phyloP scores from a whole-genome alignment of 92 coral and sea anemone species.

The Scolanthus callimorphus region DNA sequence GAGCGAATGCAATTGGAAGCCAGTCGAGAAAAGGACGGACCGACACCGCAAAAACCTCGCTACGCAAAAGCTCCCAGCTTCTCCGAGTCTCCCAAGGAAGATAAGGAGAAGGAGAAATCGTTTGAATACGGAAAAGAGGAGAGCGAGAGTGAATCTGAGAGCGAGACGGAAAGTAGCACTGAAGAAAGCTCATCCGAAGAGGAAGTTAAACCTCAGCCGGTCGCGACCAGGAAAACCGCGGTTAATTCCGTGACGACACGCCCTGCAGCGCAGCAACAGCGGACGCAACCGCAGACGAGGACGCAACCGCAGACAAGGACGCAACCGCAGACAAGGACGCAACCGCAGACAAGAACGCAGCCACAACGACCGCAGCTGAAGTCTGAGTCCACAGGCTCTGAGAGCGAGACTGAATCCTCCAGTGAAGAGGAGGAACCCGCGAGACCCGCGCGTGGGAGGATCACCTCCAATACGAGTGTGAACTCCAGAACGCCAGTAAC shows the following conservation, averaged over 20 bases:
- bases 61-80: slow-evolving; percentile 60
- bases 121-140: slow-evolving; percentile 65
- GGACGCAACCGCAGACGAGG: too few relatives aligned
- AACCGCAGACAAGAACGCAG: too few relatives aligned
- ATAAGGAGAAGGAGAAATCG: slow-evolving; percentile 72
- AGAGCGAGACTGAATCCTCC: slow-evolving; percentile 32
- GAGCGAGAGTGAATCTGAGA: slow-evolving; percentile 63
- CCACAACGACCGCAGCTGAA: slow-evolving; percentile 42
- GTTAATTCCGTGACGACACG: slow-evolving; percentile 37
- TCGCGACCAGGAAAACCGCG: slow-evolving; percentile 19
- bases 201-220: slow-evolving; percentile 35
- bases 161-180: slow-evolving; percentile 51
- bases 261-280: slow-evolving; percentile 28
- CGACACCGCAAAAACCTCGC: slow-evolving; percentile 41
- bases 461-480: slow-evolving; percentile 21
- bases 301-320: too few relatives aligned
- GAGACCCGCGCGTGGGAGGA: slow-evolving; percentile 17
- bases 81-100: slow-evolving; percentile 73
- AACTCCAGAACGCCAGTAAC: slow-evolving; percentile 34
- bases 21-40: slow-evolving; percentile 49
- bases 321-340: too few relatives aligned
- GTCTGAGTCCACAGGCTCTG: slow-evolving; percentile 41
- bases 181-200: slow-evolving; percentile 70
- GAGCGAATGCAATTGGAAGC: slow-evolving; percentile 76
- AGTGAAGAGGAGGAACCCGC: slow-evolving; percentile 30